Base-by-base conservation (phyloP, 1,140 invertebrate genomes). In the Globodera rostochiensis region DNA sequence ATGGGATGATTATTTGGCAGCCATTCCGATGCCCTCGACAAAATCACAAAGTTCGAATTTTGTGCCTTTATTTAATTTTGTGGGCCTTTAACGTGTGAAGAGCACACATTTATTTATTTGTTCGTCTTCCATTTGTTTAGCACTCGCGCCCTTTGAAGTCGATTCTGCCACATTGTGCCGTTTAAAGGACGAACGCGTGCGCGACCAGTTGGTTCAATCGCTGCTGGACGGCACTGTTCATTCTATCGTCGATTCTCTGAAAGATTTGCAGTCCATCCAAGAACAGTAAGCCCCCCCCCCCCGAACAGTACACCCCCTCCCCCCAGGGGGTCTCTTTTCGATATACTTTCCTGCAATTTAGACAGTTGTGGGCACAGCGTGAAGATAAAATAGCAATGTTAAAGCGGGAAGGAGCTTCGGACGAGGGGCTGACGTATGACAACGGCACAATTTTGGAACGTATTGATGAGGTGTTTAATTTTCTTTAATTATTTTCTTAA, bases 181-280 rank as follows among this genome's bases (percentile, higher is more conserved):
- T 8, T 49, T 78, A 46, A 69, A 50, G 1, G 70, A 78, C 46
- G 25, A 36, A n/a, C 45, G 50, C 71, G 69, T 70, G 50, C 25
- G 64, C 25, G 77, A 69, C 15, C 66, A 70, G 47, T 69, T 78
- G 25, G 70, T 50, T 46, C 64, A 69, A 46, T 78, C 77, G 49
- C 70, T 78, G 11, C 25, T 69, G 9, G 77, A 78, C 66, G 77
- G 77, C 25, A 78, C 77, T 66, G 77, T 78, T 15, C 66, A 69
- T 47, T 78, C 77, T 6, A 78, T 78, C 66, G 53, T 78, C 11
- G 77, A 78, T 19, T 78, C 77, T 4, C 77, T 78, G 15, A 78
- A 70, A 21, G 77, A 78, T 70, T 70, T 78, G 21, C 77, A 78
- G n/a, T n/a, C 66, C 46, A 50, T 78, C 8, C 66, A 78, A 78